These are phyloP conservation scores for Lucilia cuprina DNA, from an alignment of 1,140 invertebrate species.

Conservation along the genomic window DNA sequence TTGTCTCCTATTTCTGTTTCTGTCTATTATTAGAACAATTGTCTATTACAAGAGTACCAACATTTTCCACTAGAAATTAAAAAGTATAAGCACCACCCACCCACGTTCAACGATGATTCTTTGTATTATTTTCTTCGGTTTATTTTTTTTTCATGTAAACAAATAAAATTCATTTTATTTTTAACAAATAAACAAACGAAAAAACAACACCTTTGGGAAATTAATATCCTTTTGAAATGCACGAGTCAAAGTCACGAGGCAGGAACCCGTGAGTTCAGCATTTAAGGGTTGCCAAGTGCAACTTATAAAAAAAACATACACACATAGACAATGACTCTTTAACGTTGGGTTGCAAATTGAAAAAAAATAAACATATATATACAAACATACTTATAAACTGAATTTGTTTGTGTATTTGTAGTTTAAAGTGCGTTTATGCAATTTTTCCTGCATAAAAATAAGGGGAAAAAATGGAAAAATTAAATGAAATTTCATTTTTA, in stretches of 20 bases:
- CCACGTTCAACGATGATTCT: too few relatives aligned
- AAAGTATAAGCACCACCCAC: too few relatives aligned
- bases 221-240: slow-evolving; percentile 18
- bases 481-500: background rate
- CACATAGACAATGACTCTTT: background rate
- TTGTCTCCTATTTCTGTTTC: too few relatives aligned
- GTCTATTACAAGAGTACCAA: too few relatives aligned
- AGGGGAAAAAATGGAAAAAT: background rate
- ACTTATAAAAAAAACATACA: background rate
- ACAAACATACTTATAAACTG: background rate
- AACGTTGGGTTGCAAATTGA: background rate
- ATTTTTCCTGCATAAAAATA: background rate
- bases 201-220: slow-evolving; percentile 10
- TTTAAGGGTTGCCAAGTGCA: background rate
- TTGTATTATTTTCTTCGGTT: too few relatives aligned
- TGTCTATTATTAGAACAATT: too few relatives aligned
- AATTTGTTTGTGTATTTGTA: background rate
- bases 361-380: too few relatives aligned
- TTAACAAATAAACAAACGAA: too few relatives aligned
- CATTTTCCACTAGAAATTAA: too few relatives aligned
- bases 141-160: too few relatives aligned
- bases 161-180: too few relatives aligned
- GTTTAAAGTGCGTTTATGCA: background rate
- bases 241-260: slow-evolving; percentile 8
- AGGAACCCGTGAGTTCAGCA: background rate